Percentiles rank a stretch among this genome's conserved stretches.
phyloP scores from a whole-genome alignment of 2,797 vertebrate species.

The Nyctalus aviator region DNA sequence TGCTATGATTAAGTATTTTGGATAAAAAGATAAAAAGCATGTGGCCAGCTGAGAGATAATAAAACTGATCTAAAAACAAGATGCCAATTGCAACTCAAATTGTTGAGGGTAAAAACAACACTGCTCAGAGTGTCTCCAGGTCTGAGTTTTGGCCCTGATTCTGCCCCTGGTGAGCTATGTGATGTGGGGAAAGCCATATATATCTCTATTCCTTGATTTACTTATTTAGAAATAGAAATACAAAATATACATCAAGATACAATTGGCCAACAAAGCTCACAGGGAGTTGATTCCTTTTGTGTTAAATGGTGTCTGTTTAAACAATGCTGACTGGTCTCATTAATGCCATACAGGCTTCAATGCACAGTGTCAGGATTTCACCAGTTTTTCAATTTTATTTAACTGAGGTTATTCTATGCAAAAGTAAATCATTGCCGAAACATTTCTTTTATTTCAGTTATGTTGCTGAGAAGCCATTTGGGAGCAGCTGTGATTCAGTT shows the following conservation, averaged over 20 bases:
- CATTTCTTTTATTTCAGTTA: neutral
- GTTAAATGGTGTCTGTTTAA: neutral
- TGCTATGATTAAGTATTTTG: neutral
- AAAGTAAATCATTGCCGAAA: conserved; percentile 5
- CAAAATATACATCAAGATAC: neutral
- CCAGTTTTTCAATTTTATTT: conserved; percentile 10
- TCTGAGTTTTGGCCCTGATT: neutral
- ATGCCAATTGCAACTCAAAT: neutral
- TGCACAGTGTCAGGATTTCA: neutral
- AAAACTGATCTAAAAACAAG: conserved; percentile 3
- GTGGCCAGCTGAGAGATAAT: neutral
- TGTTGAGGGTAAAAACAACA: neutral
- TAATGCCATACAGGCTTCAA: neutral
- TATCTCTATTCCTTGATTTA: conserved; percentile 22
- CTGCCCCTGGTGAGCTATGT: neutral
- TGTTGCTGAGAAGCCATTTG: conserved; percentile 28
- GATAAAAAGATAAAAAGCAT: neutral
- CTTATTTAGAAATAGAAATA: conserved; percentile 23
- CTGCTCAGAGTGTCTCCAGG: neutral
- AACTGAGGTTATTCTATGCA: neutral
- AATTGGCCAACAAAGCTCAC: neutral
- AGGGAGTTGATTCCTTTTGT: neutral
- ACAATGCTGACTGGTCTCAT: neutral
- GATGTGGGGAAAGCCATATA: neutral
- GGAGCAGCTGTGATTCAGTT: conserved; percentile 36